Conservation (phyloP, 30 jellyfish, hydroid and myxozoan genomes). For the Aurelia sp. region DNA sequence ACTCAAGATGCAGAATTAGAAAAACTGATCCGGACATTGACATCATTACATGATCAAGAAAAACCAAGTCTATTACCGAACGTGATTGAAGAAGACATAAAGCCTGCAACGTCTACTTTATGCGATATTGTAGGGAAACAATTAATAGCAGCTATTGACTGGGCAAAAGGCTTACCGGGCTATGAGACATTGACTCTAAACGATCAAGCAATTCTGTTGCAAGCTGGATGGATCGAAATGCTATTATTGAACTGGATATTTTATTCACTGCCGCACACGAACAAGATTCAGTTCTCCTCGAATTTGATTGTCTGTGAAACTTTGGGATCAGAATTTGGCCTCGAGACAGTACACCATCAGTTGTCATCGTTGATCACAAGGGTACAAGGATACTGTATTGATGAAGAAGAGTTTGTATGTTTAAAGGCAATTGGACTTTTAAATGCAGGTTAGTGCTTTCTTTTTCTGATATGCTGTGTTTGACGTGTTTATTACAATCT, state of each 20-base stretch:
- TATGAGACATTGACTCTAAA: constrained; percentile 75
- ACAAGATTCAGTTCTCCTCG: constrained; percentile 64
- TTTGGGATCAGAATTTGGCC: constrained; percentile 56
- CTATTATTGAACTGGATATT: constrained; percentile 85
- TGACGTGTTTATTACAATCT: too few relatives aligned
- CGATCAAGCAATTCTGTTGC: constrained; percentile 90
- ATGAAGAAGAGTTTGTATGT: constrained; percentile 92
- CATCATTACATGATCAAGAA: constrained; percentile 60
- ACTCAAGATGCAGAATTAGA: constrained; percentile 89
- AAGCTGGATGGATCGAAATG: constrained; percentile 97
- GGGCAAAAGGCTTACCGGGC: constrained; percentile 98
- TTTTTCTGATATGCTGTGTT: too few relatives aligned
- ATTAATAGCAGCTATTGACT: constrained; percentile 83
- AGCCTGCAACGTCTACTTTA: constrained; percentile 64
- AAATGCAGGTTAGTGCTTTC: constrained; percentile 82
- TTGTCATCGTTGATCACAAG: constrained; percentile 67
- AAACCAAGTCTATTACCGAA: constrained; percentile 49
- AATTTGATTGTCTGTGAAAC: constrained; percentile 55
- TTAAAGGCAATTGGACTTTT: constrained; percentile 88
- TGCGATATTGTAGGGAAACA: constrained; percentile 77
- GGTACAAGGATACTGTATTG: constrained; percentile 73
- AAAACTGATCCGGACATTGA: constrained; percentile 58
- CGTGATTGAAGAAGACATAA: constrained; percentile 16
- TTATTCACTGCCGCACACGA: constrained; percentile 48
- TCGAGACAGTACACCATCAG: constrained; percentile 75